Conservation (phyloP, 2,113 vertebrate species). For the Terrapene triunguis region DNA sequence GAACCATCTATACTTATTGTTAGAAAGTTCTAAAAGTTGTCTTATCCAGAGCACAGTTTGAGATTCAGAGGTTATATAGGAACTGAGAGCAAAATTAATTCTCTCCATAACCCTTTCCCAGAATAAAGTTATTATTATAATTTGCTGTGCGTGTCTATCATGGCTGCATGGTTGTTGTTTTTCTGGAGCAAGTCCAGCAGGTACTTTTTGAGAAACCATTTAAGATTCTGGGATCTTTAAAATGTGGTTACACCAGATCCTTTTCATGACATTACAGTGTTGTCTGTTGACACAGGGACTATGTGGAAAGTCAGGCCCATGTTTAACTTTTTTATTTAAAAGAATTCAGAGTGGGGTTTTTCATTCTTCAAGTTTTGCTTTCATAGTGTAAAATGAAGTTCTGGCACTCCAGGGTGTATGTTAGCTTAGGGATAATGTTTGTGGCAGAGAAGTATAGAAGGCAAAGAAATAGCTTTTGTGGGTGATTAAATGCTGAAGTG, state of each 20-base stretch:
- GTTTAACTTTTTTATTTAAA: constrained; percentile 66
- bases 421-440: constrained; percentile 74
- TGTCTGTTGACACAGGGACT: neutral
- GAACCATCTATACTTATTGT: neutral
- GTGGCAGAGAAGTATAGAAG: constrained; percentile 75
- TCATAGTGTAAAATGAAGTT: constrained; percentile 60
- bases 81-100: constrained; percentile 47
- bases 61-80: constrained; percentile 31
- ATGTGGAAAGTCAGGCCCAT: constrained; percentile 20
- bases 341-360: constrained; percentile 27
- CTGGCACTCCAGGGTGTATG: constrained; percentile 70
- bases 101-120: neutral
- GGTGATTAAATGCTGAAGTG: constrained; percentile 80
- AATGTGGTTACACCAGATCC: neutral
- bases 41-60: neutral
- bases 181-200: constrained; percentile 32
- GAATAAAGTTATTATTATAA: constrained; percentile 57
- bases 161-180: neutral
- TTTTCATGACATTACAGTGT: neutral
- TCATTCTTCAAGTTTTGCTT: constrained; percentile 49
- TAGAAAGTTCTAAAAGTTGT: neutral
- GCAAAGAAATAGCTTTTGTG: constrained; percentile 77
- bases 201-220: constrained; percentile 40
- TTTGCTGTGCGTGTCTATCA: constrained; percentile 38
- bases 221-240: neutral